Evolutionary conservation across 2,113 vertebrate species (phyloP).

Genomic region (Vombatus ursinus): DNA sequence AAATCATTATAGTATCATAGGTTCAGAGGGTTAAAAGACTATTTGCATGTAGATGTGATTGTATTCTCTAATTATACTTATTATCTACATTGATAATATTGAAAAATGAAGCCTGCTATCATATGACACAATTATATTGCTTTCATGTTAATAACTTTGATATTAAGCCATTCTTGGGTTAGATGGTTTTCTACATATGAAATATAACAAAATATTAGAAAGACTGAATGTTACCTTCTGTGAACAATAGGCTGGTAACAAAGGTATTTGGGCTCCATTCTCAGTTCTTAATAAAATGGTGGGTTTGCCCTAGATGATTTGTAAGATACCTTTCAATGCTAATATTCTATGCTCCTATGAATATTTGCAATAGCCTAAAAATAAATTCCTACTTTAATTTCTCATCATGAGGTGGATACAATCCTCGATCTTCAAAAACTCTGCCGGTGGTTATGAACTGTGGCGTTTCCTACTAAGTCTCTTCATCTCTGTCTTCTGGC

Average conservation of each 20-base stretch:
- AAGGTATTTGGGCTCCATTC: not conserved
- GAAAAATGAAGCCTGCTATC: not conserved
- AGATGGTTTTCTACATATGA: not conserved
- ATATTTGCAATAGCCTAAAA: not conserved
- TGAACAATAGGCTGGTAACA: not conserved
- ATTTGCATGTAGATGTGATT: not conserved
- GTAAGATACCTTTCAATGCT: not conserved
- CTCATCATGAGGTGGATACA: not conserved
- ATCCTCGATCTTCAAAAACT: not conserved
- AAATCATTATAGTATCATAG: not conserved
- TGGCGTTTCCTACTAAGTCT: not conserved
- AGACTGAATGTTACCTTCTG: not conserved
- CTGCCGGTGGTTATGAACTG: not conserved
- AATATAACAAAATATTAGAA: not conserved
- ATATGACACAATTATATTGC: not conserved
- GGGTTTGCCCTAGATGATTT: not conserved
- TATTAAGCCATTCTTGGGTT: not conserved
- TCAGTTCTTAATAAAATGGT: not conserved
- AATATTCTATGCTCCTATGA: not conserved
- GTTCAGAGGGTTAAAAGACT: not conserved
- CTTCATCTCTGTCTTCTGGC: not conserved
- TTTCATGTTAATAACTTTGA: conserved; percentile 14
- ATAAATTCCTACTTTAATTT: not conserved
- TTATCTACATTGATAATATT: not conserved
- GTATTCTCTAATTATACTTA: not conserved